These are phyloP conservation scores for Athene noctua DNA, from an alignment of 2,113 vertebrate genomes.

Conservation along the genomic window DNA sequence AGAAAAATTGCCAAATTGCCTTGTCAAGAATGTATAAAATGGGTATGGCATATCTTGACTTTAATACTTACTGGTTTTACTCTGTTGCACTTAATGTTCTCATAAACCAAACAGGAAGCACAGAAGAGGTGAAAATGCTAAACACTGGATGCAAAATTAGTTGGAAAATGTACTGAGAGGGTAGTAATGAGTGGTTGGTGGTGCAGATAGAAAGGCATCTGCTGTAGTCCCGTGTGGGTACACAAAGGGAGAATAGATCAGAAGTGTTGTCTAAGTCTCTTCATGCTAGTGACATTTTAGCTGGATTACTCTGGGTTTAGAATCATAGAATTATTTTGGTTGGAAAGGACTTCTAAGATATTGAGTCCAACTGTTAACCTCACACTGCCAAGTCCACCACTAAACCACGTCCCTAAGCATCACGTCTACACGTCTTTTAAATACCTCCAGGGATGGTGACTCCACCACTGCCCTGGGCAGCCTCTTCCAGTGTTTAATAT, in stretches of 20 bases:
- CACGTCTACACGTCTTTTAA: background rate
- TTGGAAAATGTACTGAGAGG: background rate
- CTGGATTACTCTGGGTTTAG: background rate
- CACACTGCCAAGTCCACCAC: background rate
- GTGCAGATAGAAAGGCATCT: background rate
- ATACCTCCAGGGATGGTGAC: background rate
- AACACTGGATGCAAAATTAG: background rate
- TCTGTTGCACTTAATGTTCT: background rate
- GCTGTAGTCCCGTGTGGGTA: background rate
- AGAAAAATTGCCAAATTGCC: background rate
- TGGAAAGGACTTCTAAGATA: background rate
- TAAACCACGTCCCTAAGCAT: background rate
- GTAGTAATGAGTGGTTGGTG: background rate
- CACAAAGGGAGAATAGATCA: background rate
- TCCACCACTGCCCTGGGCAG: background rate
- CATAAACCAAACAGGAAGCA: background rate
- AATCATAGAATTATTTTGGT: background rate
- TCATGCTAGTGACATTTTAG: rapidly evolving
- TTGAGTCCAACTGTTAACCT: no score
- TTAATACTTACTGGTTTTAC: background rate
- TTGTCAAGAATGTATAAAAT: background rate
- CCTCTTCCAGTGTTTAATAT: background rate
- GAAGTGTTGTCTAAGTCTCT: background rate
- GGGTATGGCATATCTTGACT: background rate
- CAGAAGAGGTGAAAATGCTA: background rate